Base-by-base conservation (phyloP, 2,888 invertebrate species). In the Conomelus anceps region DNA sequence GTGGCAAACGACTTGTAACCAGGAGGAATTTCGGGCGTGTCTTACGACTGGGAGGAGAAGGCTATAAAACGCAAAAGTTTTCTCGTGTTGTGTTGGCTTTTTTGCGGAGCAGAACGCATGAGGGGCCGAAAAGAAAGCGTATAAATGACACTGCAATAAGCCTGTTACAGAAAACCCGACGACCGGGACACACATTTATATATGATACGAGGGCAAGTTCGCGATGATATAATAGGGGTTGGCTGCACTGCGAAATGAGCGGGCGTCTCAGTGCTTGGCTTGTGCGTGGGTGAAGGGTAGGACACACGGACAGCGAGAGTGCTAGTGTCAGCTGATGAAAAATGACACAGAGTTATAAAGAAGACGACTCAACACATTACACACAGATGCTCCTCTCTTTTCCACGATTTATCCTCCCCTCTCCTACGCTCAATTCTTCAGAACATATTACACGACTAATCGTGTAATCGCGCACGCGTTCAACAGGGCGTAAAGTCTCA, bases 341-440 rank as follows among this genome's bases (percentile, higher is more conserved):
- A 90, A 90, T 89, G 90, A 90, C 90, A 89, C 90, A 86, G 89
- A n/a, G 63, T 90, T 90, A 89, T 90, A 90, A 90, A 90, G 90
- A 90, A 90, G 90, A 89, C 89, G 85, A 88, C 85, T 85, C 84
- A 88, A 84, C 84, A 90, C 90, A 90, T 90, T 90, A 90, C 86
- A 89, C 88, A 89, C 90, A 90, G 90, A 90, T 90, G 90, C 90
- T 89, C 85, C 88, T 84, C 88, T 22, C 89, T 23, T 20, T 34
- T 88, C 88, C 88, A n/a, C 63, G 34, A 23, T 26, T 41, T 84
- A n/a, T 41, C 88, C 23, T 41, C 11, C 1, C 88, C 22, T n/a
- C 22, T 11, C 22, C 88, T 88, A 3, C 17, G 1, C 1, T 22
- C n/a, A 3, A 85, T 86, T n/a, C 23, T 22, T 23, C 22, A 22